Percentiles rank a stretch among this genome's conserved stretches.
Conservation (phyloP, 64 coral and sea anemone genomes). For the Anthopleura sola region DNA sequence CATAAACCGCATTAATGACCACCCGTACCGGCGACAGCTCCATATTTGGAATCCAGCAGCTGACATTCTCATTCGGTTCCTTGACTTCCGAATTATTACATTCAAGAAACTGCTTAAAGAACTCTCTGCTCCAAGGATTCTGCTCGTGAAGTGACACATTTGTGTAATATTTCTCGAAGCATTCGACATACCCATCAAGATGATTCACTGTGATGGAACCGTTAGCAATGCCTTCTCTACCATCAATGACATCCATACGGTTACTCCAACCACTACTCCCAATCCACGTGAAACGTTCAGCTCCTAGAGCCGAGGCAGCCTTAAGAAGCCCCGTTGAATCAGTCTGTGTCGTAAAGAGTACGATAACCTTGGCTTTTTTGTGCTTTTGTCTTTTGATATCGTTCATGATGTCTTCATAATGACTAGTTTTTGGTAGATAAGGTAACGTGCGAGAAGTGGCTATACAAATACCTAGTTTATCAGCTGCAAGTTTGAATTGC, state of each 20-base stretch:
- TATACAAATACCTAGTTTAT: slow-evolving; percentile 65
- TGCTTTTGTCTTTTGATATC: slow-evolving; percentile 20
- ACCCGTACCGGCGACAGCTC: slow-evolving; percentile 88
- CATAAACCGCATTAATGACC: slow-evolving; percentile 93
- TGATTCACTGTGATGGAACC: slow-evolving; percentile 86
- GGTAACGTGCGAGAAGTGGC: slow-evolving; percentile 41
- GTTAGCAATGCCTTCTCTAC: slow-evolving; percentile 68
- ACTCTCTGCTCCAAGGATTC: slow-evolving; percentile 65
- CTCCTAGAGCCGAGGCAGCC: slow-evolving; percentile 53
- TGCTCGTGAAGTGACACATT: neutral
- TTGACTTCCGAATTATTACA: slow-evolving; percentile 19
- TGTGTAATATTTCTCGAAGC: slow-evolving; percentile 57
- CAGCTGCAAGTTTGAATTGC: slow-evolving; percentile 29
- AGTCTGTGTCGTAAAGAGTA: slow-evolving; percentile 75
- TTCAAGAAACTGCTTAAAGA: slow-evolving; percentile 42
- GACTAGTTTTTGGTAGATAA: slow-evolving; percentile 29
- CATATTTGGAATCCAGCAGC: slow-evolving; percentile 32
- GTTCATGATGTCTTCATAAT: slow-evolving; percentile 46
- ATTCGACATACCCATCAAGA: slow-evolving; percentile 59
- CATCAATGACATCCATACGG: slow-evolving; percentile 66
- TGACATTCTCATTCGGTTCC: neutral
- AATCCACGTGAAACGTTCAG: slow-evolving; percentile 64
- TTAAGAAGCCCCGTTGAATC: slow-evolving; percentile 67
- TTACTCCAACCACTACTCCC: slow-evolving; percentile 97
- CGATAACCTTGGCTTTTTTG: slow-evolving; percentile 45